Evolutionary conservation across 2,888 invertebrate genomes (phyloP).

Genomic region (Sarcophaga rosellei): DNA sequence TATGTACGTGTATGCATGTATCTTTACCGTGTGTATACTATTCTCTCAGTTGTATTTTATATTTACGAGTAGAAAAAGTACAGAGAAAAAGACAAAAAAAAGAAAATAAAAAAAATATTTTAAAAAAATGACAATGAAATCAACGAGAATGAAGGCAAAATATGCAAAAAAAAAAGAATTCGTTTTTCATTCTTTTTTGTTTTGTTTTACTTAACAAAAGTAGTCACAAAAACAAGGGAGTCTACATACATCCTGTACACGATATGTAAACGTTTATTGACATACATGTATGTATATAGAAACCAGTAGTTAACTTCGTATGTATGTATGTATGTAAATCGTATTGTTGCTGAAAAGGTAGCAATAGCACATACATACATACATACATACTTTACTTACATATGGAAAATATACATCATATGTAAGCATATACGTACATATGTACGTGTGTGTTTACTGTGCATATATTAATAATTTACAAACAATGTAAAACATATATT

Average conservation of each 20-base stretch:
- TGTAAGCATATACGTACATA: neutral
- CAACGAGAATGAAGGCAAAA: slow-evolving; percentile 59
- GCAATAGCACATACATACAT: neutral
- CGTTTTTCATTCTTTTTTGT: slow-evolving; percentile 20
- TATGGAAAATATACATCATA: too few species aligned
- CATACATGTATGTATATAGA: neutral
- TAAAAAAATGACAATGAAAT: slow-evolving; percentile 61
- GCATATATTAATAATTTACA: slow-evolving; percentile 52
- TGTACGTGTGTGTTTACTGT: neutral
- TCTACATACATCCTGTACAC: slow-evolving; percentile 2
- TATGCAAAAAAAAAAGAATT: slow-evolving; percentile 47
- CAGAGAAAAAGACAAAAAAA: slow-evolving; percentile 22
- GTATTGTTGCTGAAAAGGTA: neutral
- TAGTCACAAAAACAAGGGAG: slow-evolving; percentile 47
- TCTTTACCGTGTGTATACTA: slow-evolving; percentile 13
- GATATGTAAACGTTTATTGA: neutral
- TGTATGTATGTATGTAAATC: neutral
- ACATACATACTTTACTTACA: too few species aligned
- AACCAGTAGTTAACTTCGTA: slow-evolving; percentile 2
- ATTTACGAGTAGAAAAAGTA: neutral
- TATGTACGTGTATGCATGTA: neutral
- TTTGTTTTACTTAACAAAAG: slow-evolving; percentile 10
- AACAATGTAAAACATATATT: slow-evolving; percentile 20
- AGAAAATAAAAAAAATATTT: slow-evolving; percentile 15
- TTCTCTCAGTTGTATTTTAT: neutral